Evolutionary conservation across 2,888 invertebrate genomes (phyloP).

Genomic region (Meghimatium bilineatum): DNA sequence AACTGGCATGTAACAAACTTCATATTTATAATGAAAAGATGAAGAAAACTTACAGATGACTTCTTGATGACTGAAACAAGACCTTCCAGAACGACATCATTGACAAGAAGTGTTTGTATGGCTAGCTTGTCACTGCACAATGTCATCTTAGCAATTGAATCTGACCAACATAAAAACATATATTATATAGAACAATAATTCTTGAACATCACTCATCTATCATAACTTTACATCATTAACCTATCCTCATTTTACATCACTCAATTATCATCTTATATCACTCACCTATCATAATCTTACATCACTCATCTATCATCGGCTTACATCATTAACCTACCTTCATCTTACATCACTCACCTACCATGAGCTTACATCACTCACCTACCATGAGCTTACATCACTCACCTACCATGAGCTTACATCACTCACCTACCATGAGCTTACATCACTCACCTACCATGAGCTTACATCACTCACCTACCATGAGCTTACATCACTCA

Average conservation of each 20-base stretch:
- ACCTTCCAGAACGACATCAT: constrained; percentile 68
- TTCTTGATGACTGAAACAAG: constrained; percentile 67
- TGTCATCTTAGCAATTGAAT: constrained; percentile 69
- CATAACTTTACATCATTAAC: constrained; percentile 65
- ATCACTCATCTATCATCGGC: constrained; percentile 72
- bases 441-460: constrained; percentile 69
- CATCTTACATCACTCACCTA: constrained; percentile 60
- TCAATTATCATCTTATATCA: constrained; percentile 69
- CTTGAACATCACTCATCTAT: constrained; percentile 61
- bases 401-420: constrained; percentile 70
- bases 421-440: constrained; percentile 71
- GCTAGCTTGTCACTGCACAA: constrained; percentile 67
- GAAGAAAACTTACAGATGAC: constrained; percentile 63
- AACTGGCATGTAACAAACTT: no score
- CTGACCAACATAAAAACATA: constrained; percentile 50
- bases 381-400: constrained; percentile 67
- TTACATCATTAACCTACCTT: no score
- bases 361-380: constrained; percentile 66
- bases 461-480: constrained; percentile 62
- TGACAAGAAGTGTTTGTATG: constrained; percentile 70
- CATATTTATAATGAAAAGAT: not conserved
- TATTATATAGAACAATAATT: not conserved
- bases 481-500: constrained; percentile 66
- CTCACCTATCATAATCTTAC: constrained; percentile 68
- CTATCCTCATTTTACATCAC: constrained; percentile 57